Evolutionary conservation across 2,113 vertebrate genomes (phyloP), one percentile per base, ranked within the genome.

Genomic region (Poeciliopsis turrubarensis): DNA sequence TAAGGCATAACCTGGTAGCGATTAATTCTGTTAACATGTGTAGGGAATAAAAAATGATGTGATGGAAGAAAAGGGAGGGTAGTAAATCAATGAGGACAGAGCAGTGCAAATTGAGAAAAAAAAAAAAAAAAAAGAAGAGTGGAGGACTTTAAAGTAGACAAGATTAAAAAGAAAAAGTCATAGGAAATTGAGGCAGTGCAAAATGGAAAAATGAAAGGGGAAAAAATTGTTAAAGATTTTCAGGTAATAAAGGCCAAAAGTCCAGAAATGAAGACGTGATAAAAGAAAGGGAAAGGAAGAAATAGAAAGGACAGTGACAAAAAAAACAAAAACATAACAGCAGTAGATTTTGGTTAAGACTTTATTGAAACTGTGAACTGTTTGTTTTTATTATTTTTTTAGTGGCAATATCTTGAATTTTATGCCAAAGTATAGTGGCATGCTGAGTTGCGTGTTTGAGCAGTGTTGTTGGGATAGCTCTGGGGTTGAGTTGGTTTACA

Each of bases 1-100:
- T 51, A 32, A 87, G 85, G 79, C 81, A 85, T 68, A 78, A 87
- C 80, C 86, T 86, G 57, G 34, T 65, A 73, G 79, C 79, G 79
- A 83, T 85, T 85, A 90, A 90, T 85, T 83, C 88, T 79, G 12
- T 83, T 67, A 70, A 78, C 79, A 83, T 2, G 51, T 80, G 86
- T 74, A 75, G 69, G 65, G 70, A 74, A 72, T 83, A 69, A 73
- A 77, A 29, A 83, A 81, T n/a, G 66, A 82, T 77, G 62, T 72
- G 75, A 47, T 64, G 70, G 70, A 82, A 37, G 32, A 41, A 54
- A 68, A n/a, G 51, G 26, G 26, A 70, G 37, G 44, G 4, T 32
- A 62, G 73, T 81, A 83, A 87, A 86, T 86, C 66, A 79, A 60
- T 51, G 57, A 39, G 26, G 57, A 75, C 39, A 39, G 63, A 69